Base-by-base conservation (phyloP, 2,888 invertebrate species). In the Spicauda simplicius region DNA sequence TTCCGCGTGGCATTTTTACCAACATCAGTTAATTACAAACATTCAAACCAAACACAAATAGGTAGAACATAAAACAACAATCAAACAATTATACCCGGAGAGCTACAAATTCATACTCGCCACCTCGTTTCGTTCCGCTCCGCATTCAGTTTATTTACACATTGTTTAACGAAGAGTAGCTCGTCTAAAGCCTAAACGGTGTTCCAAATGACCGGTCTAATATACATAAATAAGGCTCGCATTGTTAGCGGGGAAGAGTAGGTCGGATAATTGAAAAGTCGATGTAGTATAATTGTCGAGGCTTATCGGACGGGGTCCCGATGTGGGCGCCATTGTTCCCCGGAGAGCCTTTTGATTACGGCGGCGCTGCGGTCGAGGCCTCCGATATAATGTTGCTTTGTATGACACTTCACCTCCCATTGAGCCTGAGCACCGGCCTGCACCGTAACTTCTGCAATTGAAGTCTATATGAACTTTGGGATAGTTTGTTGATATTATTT, bases 311-410 rank as follows among this genome's bases (percentile, higher is more conserved):
- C 85, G 83, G 85, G 85, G 82, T 83, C 89, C 82, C 88, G 86
- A 91, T 92, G 92, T 91, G 92, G 92, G 92, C 85, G 87, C 91
- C 82, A 92, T 93, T 93, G 92, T 93, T 91, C 90, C 90, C 90
- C 72, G 76, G 91, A 90, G 91, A 87, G 91, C 86, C 91, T 92
- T 92, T 91, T 92, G 89, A 92, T 91, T 92, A 91, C 88, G 84
- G 83, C 80, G 82, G 83, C 84, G 82, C 78, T 86, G 80, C 84
- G 84, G 82, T 78, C 80, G 84, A 83, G 80, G 81, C 76, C 84
- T 85, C 87, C 82, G 88, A 90, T 91, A 91, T 89, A 91, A 87
- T 90, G 88, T 89, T 86, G 86, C 90, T 84, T 86, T 87, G 86
- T 87, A 88, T 88, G 90, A 91, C 91, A 91, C 90, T 91, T 86